Base-by-base conservation (phyloP, 1,140 invertebrate species). In the Lerema accius region DNA sequence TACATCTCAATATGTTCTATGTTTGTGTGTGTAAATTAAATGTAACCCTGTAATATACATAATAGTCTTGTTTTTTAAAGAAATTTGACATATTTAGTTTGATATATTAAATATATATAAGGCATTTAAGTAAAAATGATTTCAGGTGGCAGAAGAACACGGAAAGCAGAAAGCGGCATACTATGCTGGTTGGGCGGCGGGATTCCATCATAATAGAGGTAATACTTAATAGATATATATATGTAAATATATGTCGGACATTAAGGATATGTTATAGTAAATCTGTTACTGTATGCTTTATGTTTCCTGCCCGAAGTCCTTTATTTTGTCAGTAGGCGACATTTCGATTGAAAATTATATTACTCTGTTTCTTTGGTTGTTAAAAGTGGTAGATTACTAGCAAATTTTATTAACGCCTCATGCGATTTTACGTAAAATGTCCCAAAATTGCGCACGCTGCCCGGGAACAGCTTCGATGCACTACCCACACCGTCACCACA, bases 101-200 rank as follows among this genome's bases (percentile, higher is more conserved):
- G 7, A 42, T 42, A 42, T 9, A 42, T 3, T 42, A 16, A 23
- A 35, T 23, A 26, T 51, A 37, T 55, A 13, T 11, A 7, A 11
- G 11, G 28, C 28, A 32, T 32, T 32, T 32, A 32, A 6, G 9
- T 32, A 32, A 28, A 49, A 10, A 50, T 50, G 14, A 50, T 35
- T 80, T 75, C 64, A 90, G 87, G 90, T 98, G 72, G 98, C 97
- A 0, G 97, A 98, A 84, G 97, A 98, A 84, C 97, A 98, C 82
- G 96, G 96, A 9, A 97, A 98, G 84, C 95, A 96, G 80, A 97
- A 97, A 78, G 96, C 96, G 0, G 89, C 91, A 0, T 89, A 90
- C 69, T 92, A 91, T 72, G 88, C 89, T 4, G 91, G 89, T 11
- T 92, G 89, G 89, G 82, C 86, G 58, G 90, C 87, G 3, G 88